Evolutionary conservation across 1,140 invertebrate genomes (phyloP).

Genomic region (Rhynchophorus ferrugineus): DNA sequence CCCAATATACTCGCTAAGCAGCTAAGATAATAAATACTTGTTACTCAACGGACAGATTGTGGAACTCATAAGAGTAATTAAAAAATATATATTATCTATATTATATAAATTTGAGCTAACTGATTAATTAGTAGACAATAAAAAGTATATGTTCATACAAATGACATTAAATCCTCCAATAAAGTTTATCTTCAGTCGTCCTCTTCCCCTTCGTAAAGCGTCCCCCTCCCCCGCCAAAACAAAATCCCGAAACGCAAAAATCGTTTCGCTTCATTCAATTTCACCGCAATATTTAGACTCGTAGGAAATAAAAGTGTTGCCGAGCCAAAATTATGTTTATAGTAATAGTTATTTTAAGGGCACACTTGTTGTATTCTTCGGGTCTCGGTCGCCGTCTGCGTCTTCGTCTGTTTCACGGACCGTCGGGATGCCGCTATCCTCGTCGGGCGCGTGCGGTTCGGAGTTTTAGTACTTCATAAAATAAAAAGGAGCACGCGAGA

Average conservation of each 20-base stretch:
- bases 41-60: too few species aligned
- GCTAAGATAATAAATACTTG: too few species aligned
- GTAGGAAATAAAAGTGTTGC: conserved; percentile 37
- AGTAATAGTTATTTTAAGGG: conserved; percentile 41
- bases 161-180: too few species aligned
- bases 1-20: too few species aligned
- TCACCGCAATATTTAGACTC: conserved; percentile 27
- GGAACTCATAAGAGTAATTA: too few species aligned
- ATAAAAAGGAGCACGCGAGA: conserved; percentile 40
- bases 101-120: too few species aligned
- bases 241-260: conserved; percentile 7
- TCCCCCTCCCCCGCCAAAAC: not conserved
- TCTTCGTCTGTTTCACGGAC: not conserved
- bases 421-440: not conserved
- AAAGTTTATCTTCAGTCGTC: too few species aligned
- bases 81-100: too few species aligned
- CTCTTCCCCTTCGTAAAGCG: not conserved
- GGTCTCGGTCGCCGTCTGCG: not conserved
- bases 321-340: conserved; percentile 41
- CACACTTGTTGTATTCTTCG: conserved; percentile 39
- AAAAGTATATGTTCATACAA: too few species aligned
- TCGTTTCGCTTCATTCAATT: conserved; percentile 18
- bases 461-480: conserved; percentile 41
- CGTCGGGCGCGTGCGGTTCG: conserved; percentile 5
- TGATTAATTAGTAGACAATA: too few species aligned